Base-by-base conservation (phyloP, 2,888 invertebrate genomes). In the Arge pagana region DNA sequence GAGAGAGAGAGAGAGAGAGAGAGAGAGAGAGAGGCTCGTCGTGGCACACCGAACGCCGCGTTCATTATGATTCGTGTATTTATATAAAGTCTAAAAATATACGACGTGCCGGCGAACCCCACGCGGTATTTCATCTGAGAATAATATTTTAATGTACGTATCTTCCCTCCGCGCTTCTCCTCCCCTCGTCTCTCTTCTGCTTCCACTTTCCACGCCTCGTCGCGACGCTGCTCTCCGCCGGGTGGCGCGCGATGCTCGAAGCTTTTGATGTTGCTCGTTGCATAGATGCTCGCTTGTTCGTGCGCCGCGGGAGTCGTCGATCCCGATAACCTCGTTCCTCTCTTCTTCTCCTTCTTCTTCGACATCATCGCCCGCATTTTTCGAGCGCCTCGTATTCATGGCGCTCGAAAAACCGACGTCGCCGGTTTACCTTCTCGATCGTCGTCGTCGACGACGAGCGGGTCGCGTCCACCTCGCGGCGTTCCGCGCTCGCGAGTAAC, bases 41-140 rank as follows among this genome's bases (percentile, higher is more conserved):
- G 55, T 53, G 59, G 59, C 56, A 61, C 67, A 45, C 33, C 23
- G 62, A 67, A n/a, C n/a, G n/a, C 68, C 65, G 67, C 72, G 68
- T 75, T 75, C 74, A 75, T 75, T 76, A 75, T 75, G 74, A 76
- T 76, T 75, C 75, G 75, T 75, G 72, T 76, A 76, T 76, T 76
- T 76, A 76, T 75, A 76, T 74, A 75, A 74, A 74, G 71, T 76
- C 75, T 76, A 76, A 76, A 76, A 76, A 76, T 76, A 76, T 73
- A 71, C 68, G 67, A 65, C 61, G 58, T 69, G 72, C 71, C 65
- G 70, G 68, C 74, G 71, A 71, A 72, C 74, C 72, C 74, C 73
- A 68, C 74, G 74, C 74, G 75, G 74, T 75, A 74, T 75, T 75
- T 74, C 75, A 76, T 76, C 74, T 74, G 75, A 74, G 75, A 74